A percentile compares a stretch with the other conserved stretches of the same genome.
Evolutionary conservation across 1,140 invertebrate genomes (phyloP).

Genomic region (Drosophila melanica): DNA sequence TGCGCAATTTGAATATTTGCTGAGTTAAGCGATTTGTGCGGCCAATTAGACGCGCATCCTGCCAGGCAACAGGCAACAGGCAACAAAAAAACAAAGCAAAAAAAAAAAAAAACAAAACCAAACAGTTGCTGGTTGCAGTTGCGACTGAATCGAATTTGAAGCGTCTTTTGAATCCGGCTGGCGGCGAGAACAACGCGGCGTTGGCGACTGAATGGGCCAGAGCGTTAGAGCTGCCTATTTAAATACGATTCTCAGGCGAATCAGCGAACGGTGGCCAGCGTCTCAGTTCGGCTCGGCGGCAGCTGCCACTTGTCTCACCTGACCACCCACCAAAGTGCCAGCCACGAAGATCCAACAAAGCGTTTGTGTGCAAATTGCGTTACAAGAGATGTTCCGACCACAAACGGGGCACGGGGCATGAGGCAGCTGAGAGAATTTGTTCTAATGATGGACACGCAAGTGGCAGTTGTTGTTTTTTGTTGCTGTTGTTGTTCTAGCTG

Average conservation of each 20-base stretch:
- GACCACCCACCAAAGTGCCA: slow-evolving; percentile 76
- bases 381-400: slow-evolving; percentile 60
- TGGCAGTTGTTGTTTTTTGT: slow-evolving; percentile 25
- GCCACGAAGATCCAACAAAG: slow-evolving; percentile 77
- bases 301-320: slow-evolving; percentile 80
- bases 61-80: neutral
- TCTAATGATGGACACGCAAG: slow-evolving; percentile 82
- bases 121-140: too few relatives aligned
- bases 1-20: slow-evolving; percentile 5
- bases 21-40: neutral
- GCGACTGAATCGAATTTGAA: neutral
- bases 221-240: slow-evolving; percentile 81
- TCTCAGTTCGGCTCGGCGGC: slow-evolving; percentile 24
- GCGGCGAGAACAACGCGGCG: slow-evolving; percentile 76
- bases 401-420: neutral
- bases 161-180: neutral
- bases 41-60: slow-evolving; percentile 40
- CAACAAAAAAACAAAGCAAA: neutral
- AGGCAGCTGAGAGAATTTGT: slow-evolving; percentile 79
- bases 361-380: slow-evolving; percentile 82
- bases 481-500: slow-evolving; percentile 24
- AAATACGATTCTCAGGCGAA: slow-evolving; percentile 81
- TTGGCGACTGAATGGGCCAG: slow-evolving; percentile 75
- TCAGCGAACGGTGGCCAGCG: slow-evolving; percentile 64
- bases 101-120: too few relatives aligned